Percentiles rank a stretch among this genome's conserved stretches.
phyloP scores from a whole-genome alignment of 2,113 vertebrate species.

The Megaptera novaeangliae region DNA sequence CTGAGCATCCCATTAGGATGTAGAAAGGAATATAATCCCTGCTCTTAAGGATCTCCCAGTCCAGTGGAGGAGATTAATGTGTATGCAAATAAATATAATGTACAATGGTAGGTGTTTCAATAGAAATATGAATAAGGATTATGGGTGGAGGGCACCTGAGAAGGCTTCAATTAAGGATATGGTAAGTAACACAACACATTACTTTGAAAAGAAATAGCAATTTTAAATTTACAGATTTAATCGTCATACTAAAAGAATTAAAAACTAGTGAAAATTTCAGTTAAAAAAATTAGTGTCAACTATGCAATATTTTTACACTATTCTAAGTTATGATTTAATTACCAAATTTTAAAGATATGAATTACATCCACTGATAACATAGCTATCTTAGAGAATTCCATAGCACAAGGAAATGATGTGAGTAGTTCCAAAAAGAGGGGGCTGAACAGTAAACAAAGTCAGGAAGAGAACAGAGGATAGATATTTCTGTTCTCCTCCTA shows the following conservation, averaged over 20 bases:
- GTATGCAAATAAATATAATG: neutral
- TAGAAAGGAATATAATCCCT: neutral
- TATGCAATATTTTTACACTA: neutral
- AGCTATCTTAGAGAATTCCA: neutral
- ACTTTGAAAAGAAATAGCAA: neutral
- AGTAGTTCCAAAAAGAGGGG: neutral
- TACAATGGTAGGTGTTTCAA: neutral
- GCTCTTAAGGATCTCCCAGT: neutral
- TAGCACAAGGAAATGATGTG: neutral
- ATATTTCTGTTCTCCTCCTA: neutral
- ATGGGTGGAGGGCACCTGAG: neutral
- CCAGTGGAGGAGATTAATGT: neutral
- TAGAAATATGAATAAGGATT: neutral
- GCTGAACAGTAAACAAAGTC: neutral
- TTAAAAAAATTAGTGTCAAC: neutral
- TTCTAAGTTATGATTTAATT: neutral
- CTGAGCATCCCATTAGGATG: neutral
- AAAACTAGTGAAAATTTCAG: conserved; percentile 9
- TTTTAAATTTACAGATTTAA: neutral
- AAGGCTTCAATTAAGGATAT: neutral
- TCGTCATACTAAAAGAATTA: neutral
- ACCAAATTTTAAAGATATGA: neutral
- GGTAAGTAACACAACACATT: neutral
- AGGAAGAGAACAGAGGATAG: neutral
- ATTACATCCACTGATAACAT: neutral